Conservation (phyloP, 2,797 vertebrate genomes). For the Bufotes viridis region DNA sequence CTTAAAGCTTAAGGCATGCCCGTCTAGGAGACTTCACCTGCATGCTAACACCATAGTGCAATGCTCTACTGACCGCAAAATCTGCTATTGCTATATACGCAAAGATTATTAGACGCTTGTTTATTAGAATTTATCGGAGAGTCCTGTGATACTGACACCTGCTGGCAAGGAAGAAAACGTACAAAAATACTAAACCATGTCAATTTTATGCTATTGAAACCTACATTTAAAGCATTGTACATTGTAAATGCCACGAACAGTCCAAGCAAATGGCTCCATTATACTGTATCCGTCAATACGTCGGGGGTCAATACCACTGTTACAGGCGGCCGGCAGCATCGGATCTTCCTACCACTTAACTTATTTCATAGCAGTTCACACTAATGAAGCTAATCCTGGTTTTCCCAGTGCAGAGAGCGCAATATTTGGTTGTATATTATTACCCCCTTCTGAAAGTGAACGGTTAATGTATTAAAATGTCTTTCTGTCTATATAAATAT, state of each 20-base stretch:
- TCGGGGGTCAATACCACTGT: not conserved
- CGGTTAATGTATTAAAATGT: conserved; percentile 47
- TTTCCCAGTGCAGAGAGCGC: not conserved
- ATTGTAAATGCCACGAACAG: not conserved
- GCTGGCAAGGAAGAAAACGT: not conserved
- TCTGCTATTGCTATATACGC: not conserved
- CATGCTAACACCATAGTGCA: not conserved
- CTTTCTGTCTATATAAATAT: conserved; percentile 44
- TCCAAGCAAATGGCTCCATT: not conserved
- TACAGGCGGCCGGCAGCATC: conserved; percentile 1
- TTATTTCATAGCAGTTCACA: not conserved
- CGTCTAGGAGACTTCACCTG: not conserved
- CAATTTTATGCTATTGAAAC: not conserved
- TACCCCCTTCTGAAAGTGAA: conserved; percentile 35
- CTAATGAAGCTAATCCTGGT: conserved; percentile 13
- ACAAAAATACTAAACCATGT: not conserved
- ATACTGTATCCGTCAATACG: not conserved
- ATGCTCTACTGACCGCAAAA: not conserved
- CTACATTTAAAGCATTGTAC: not conserved
- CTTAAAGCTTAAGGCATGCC: not conserved
- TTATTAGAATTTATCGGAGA: not conserved
- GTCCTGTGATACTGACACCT: not conserved
- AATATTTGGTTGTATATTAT: conserved; percentile 51
- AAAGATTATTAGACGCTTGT: not conserved
- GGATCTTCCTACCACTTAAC: not conserved